A percentile compares a stretch with the other conserved stretches of the same genome.
Evolutionary conservation across 2,888 invertebrate species (phyloP).

Genomic region (Gasteruption jaculator): DNA sequence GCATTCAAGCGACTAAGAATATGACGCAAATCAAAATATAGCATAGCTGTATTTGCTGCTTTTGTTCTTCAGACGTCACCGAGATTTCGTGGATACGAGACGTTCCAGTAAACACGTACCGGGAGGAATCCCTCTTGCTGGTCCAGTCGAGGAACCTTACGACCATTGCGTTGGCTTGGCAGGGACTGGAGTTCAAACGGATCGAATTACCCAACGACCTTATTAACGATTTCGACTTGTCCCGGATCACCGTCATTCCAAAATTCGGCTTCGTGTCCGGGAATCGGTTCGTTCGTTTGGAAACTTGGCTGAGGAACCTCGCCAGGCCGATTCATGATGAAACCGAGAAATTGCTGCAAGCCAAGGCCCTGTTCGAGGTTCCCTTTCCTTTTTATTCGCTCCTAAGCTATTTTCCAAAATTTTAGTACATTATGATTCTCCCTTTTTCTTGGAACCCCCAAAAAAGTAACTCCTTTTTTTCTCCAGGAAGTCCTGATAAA

Average conservation of each 20-base stretch:
- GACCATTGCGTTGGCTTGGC: slow-evolving; percentile 33
- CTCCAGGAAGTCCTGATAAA: slow-evolving; percentile 27
- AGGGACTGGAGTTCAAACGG: slow-evolving; percentile 27
- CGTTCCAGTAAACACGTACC: slow-evolving; percentile 48
- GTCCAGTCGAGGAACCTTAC: slow-evolving; percentile 42
- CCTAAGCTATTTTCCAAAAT: too few relatives aligned
- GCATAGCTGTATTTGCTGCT: too few relatives aligned
- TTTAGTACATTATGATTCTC: too few relatives aligned
- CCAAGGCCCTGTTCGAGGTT: slow-evolving; percentile 44
- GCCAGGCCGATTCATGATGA: slow-evolving; percentile 38
- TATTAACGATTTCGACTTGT: slow-evolving; percentile 30
- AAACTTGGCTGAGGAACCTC: slow-evolving; percentile 35
- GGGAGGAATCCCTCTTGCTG: slow-evolving; percentile 51
- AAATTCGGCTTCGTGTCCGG: slow-evolving; percentile 34
- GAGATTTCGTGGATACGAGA: slow-evolving; percentile 30
- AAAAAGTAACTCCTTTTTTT: slow-evolving; percentile 2
- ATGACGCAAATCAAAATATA: too few relatives aligned
- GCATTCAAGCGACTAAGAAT: not conserved
- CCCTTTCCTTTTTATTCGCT: too few relatives aligned
- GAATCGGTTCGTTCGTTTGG: slow-evolving; percentile 31
- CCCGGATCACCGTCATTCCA: slow-evolving; percentile 30
- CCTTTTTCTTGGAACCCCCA: slow-evolving; percentile 1
- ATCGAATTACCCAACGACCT: slow-evolving; percentile 23
- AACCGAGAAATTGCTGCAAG: slow-evolving; percentile 35
- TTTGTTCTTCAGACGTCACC: slow-evolving; percentile 28